These are phyloP conservation scores for Bradypodion ventrale DNA, from an alignment of 2,797 vertebrate genomes.

Conservation along the genomic window DNA sequence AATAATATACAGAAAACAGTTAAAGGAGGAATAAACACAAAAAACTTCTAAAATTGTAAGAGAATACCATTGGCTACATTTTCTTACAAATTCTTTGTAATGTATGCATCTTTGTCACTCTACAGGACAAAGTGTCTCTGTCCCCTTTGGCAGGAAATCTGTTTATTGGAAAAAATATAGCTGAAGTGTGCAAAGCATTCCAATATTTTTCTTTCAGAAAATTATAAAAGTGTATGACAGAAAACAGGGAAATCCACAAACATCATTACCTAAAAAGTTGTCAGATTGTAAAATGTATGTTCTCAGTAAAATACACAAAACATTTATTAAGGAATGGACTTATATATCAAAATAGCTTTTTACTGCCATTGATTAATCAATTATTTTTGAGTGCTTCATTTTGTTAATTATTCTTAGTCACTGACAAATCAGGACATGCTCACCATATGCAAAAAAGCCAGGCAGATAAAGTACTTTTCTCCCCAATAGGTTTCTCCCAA, in stretches of 20 bases:
- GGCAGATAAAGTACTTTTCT: conserved; percentile 87
- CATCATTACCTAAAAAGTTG: background rate
- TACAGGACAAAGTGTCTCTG: no score
- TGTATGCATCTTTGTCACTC: background rate
- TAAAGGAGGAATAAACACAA: background rate
- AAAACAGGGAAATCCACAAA: background rate
- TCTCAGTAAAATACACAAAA: background rate
- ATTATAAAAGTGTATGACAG: background rate
- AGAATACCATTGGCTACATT: background rate
- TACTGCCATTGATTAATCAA: background rate
- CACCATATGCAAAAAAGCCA: conserved; percentile 88
- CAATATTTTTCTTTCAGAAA: background rate
- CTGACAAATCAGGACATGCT: conserved; percentile 54
- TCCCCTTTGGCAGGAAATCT: background rate
- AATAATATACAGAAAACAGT: background rate
- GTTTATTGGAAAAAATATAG: background rate
- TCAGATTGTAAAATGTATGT: background rate
- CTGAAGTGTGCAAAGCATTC: background rate
- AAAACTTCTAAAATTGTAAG: background rate
- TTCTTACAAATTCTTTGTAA: background rate
- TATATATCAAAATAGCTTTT: background rate
- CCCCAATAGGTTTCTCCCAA: conserved; percentile 86
- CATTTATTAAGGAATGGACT: background rate
- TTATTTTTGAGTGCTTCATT: background rate
- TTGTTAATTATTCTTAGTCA: background rate